A percentile compares a stretch with the other conserved stretches of the same genome.
phyloP scores from a whole-genome alignment of 2,797 vertebrate species.

The Parambassis ranga region DNA sequence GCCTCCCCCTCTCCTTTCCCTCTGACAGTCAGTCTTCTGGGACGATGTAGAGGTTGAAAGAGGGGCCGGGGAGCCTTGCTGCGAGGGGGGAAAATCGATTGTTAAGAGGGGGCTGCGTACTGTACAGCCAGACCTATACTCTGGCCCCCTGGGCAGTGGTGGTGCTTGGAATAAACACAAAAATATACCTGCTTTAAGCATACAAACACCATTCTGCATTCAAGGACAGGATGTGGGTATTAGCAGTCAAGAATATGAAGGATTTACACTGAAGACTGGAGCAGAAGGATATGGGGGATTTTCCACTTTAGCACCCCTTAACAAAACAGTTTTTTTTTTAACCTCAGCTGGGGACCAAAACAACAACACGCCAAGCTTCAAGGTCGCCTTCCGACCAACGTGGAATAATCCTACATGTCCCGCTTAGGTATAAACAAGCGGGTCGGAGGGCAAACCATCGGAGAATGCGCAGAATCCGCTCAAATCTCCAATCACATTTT shows the following conservation, averaged over 20 bases:
- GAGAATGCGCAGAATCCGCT: background rate
- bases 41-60: slow-evolving; percentile 15
- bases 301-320: background rate
- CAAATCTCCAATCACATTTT: slow-evolving; percentile 15
- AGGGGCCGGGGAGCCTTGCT: background rate
- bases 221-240: slow-evolving; percentile 17
- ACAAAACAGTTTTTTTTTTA: slow-evolving; percentile 22
- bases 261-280: slow-evolving; percentile 17
- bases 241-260: background rate
- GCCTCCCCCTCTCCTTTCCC: background rate
- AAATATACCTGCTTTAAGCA: slow-evolving; percentile 21
- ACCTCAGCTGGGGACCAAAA: background rate
- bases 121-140: slow-evolving; percentile 25
- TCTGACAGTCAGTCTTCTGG: slow-evolving; percentile 41
- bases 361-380: background rate
- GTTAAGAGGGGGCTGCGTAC: slow-evolving; percentile 1
- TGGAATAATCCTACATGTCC: slow-evolving; percentile 1
- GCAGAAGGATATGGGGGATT: background rate
- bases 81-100: slow-evolving; percentile 65
- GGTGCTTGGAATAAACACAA: slow-evolving; percentile 3
- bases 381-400: slow-evolving; percentile 13
- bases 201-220: slow-evolving; percentile 16
- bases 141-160: background rate
- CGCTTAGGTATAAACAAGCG: slow-evolving; percentile 21
- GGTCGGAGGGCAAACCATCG: slow-evolving; percentile 22